phyloP scores from a whole-genome alignment of 2,797 vertebrate genomes.

The Pitangus sulphuratus region DNA sequence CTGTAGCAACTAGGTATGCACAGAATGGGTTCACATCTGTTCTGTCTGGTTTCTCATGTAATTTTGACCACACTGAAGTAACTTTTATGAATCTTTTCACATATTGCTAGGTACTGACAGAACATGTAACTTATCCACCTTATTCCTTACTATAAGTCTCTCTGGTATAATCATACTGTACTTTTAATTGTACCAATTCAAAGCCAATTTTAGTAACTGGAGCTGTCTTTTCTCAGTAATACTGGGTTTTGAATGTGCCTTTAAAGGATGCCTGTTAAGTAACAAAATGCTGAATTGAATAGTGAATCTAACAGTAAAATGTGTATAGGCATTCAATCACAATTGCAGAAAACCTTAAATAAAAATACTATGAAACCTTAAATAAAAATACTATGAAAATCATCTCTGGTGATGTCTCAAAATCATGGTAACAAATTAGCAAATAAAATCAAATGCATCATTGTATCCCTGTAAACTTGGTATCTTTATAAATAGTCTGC shows the following conservation, averaged over 20 bases:
- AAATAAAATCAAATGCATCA: neutral
- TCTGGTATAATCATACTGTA: neutral
- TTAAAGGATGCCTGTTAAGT: neutral
- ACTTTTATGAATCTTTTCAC: neutral
- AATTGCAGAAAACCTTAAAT: neutral
- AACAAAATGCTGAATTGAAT: neutral
- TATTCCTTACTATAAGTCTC: neutral
- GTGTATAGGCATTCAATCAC: neutral
- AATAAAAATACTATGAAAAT: neutral
- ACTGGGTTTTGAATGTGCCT: neutral
- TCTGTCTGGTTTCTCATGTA: conserved; percentile 12
- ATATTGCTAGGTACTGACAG: neutral
- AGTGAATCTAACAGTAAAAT: neutral
- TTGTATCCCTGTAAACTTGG: neutral
- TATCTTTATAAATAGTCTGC: neutral
- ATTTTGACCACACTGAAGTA: neutral
- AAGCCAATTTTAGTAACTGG: neutral
- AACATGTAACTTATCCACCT: neutral
- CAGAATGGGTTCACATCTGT: conserved; percentile 12
- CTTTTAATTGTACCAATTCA: neutral
- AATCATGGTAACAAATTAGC: neutral
- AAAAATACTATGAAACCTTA: neutral
- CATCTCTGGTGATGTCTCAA: neutral
- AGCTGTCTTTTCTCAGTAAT: neutral
- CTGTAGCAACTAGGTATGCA: neutral